phyloP scores from a whole-genome alignment of 2,888 invertebrate species.

The Eledone cirrhosa region DNA sequence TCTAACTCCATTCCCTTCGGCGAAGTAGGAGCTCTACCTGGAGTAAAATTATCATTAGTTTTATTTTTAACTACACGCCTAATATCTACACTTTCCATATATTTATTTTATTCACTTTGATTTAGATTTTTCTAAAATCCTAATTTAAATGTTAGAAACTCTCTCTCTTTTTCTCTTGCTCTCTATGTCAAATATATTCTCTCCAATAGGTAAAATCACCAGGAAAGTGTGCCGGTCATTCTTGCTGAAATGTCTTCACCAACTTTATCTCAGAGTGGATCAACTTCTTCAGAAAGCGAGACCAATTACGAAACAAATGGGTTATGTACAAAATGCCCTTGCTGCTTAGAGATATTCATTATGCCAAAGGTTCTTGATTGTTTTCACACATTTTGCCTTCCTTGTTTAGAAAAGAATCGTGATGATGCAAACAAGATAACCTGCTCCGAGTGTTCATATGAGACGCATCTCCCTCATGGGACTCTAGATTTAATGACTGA shows the following conservation, averaged over 20 bases:
- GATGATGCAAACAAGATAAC: conserved; percentile 74
- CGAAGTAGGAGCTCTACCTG: too few species aligned
- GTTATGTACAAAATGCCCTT: conserved; percentile 71
- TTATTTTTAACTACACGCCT: too few species aligned
- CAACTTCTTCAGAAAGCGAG: conserved; percentile 60
- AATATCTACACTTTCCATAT: too few species aligned
- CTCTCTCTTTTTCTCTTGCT: too few species aligned
- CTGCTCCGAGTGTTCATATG: conserved; percentile 75
- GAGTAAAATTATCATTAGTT: too few species aligned
- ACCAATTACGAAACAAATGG: conserved; percentile 46
- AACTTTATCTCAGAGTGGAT: conserved; percentile 62
- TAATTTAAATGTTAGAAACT: too few species aligned
- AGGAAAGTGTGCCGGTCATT: background rate
- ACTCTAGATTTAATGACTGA: conserved; percentile 77
- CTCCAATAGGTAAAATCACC: background rate
- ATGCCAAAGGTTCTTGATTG: conserved; percentile 64
- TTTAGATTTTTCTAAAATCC: too few species aligned
- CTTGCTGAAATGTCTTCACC: conserved; percentile 57
- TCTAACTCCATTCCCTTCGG: too few species aligned
- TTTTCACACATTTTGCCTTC: conserved; percentile 83
- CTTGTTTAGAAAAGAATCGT: conserved; percentile 77
- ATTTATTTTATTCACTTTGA: too few species aligned
- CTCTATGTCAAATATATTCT: too few species aligned
- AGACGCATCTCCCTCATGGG: conserved; percentile 68
- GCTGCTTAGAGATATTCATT: conserved; percentile 78